A percentile compares a stretch with the other conserved stretches of the same genome.
Conservation (phyloP, 2,113 vertebrate species). For the Misgurnus anguillicaudatus region DNA sequence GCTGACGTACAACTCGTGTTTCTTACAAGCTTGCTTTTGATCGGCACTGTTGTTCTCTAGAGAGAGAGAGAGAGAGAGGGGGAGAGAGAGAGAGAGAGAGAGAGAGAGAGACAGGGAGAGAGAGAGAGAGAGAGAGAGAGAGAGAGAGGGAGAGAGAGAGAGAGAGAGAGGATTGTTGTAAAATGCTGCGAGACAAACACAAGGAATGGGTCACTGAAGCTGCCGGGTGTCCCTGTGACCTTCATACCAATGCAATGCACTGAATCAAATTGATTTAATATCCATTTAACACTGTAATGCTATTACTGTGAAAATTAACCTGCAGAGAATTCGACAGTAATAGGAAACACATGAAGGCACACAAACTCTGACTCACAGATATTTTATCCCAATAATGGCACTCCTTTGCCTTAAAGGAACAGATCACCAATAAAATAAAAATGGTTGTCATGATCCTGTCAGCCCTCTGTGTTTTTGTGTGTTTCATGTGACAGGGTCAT, state of each 20-base stretch:
- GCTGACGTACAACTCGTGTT: slow-evolving; percentile 39
- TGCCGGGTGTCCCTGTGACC: neutral
- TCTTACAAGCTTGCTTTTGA: slow-evolving; percentile 44
- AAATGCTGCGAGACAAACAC: neutral
- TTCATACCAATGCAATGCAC: slow-evolving; percentile 26
- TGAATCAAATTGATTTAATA: slow-evolving; percentile 24
- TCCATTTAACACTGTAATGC: slow-evolving; percentile 36
- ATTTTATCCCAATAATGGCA: neutral
- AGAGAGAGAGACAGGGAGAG: too few relatives aligned
- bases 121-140: too few relatives aligned
- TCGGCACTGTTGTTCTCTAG: slow-evolving; percentile 39
- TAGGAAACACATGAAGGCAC: slow-evolving; percentile 17
- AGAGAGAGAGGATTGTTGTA: slow-evolving; percentile 2
- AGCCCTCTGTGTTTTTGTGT: too few relatives aligned
- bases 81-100: neutral
- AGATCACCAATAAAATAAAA: slow-evolving; percentile 32
- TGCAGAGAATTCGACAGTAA: slow-evolving; percentile 30
- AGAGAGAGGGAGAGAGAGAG: too few relatives aligned
- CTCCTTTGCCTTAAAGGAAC: slow-evolving; percentile 42
- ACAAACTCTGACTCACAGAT: slow-evolving; percentile 3
- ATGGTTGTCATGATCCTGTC: too few relatives aligned
- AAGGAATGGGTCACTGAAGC: neutral
- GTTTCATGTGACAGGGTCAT: too few relatives aligned
- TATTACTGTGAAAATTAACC: slow-evolving; percentile 25
- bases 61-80: slow-evolving; percentile 1